Percentiles rank a stretch among this genome's conserved stretches.
phyloP scores from a whole-genome alignment of 2,113 vertebrate species.

The Calidris pygmaea region DNA sequence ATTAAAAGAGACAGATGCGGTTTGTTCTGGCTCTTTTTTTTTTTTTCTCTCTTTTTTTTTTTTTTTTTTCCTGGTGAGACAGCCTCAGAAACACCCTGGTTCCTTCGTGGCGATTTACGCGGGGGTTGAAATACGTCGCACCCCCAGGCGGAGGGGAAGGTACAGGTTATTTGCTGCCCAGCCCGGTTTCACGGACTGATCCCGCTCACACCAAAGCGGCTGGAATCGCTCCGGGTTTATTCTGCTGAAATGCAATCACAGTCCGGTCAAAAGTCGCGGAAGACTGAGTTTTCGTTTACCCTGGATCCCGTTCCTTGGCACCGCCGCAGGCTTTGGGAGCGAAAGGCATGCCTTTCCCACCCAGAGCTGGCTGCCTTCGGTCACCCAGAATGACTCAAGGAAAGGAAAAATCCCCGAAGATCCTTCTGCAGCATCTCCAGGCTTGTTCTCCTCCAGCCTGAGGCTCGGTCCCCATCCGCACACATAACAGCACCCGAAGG shows the following conservation, averaged over 20 bases:
- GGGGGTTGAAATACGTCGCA: neutral
- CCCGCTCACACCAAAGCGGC: neutral
- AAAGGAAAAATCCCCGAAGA: neutral
- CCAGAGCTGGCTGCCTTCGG: neutral
- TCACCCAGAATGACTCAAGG: neutral
- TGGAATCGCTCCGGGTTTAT: constrained; percentile 25
- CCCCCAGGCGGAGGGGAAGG: neutral
- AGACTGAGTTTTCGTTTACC: neutral
- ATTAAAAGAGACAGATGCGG: constrained; percentile 23
- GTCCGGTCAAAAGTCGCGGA: neutral
- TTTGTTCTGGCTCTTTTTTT: neutral
- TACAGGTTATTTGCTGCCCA: neutral
- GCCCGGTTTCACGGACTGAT: neutral
- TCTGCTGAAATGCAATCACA: neutral
- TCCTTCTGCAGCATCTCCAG: neutral
- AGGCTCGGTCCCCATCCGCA: neutral
- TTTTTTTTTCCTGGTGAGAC: neutral
- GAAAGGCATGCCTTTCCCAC: neutral
- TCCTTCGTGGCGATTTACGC: neutral
- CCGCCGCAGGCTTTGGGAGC: neutral
- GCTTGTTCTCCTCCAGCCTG: neutral
- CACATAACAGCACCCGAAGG: accelerated
- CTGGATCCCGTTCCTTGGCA: neutral
- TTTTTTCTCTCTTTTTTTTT: neutral
- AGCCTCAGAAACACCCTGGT: neutral